Base-by-base conservation (phyloP, 1,140 invertebrate genomes). In the Drosophila kanapiae region DNA sequence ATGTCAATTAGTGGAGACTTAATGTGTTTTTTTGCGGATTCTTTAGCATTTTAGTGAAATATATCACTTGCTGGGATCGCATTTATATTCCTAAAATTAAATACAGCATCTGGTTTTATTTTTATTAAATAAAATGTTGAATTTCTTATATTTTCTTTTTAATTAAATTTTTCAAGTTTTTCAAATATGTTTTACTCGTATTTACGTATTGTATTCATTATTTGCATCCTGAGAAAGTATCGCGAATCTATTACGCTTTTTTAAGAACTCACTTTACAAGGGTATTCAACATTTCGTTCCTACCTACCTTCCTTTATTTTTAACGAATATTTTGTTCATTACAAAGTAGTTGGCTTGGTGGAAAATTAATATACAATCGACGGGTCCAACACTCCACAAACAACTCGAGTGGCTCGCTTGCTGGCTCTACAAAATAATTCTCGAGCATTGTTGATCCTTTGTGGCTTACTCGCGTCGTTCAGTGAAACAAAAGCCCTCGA, bases 371-470 rank as follows among this genome's bases (percentile, higher is more conserved):
- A 69, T 74, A 67, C 49, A 70, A 74, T 43, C 47, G 74, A 35
- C 49, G 45, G 38, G 38, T 38, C 33, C 23, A 48, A 70, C 47
- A 43, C 18, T 40, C 33, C 29, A 71, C 13, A 40, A 47, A 43
- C 29, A 63, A 13, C 43, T 68, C 38, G 63, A 84, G 81, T 86
- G 82, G 42, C 68, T 68, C 54, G 68, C 62, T 84, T 84, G 85
- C 84, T 80, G 84, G 85, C 74, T 72, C 85, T 90, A 90, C 85
- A 90, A 87, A 81, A 90, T 90, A 90, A 90, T 90, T 90, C 68
- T 85, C 86, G 42, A 85, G 85, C 85, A 58, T 90, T 90, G 85
- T 90, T 90, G 85, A 90, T 90, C 85, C 85, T 90, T 90, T 90
- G 85, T 90, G 85, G 85, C 85, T 90, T 90, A 90, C 68, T 90